These are phyloP conservation scores for Nymphalis c-album DNA, from an alignment of 2,888 invertebrate species.

Conservation along the genomic window DNA sequence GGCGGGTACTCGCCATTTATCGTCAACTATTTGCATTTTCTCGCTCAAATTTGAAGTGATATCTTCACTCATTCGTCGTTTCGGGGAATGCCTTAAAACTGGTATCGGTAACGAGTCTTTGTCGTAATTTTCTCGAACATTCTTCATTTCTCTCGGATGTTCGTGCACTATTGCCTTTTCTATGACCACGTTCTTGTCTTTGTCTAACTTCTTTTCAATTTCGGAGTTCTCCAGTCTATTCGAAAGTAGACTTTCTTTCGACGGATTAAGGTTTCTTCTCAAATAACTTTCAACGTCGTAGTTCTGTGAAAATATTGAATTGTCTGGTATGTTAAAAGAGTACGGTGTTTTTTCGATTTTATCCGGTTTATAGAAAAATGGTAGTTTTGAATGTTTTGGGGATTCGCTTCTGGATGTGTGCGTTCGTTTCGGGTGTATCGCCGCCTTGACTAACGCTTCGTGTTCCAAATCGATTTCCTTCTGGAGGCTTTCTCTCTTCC, in stretches of 20 bases:
- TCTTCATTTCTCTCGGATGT: constrained; percentile 14
- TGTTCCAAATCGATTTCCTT: constrained; percentile 71
- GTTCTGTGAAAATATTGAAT: constrained; percentile 64
- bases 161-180: constrained; percentile 2
- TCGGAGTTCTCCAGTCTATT: constrained; percentile 31
- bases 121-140: constrained; percentile 18
- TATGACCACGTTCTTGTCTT: not conserved
- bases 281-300: constrained; percentile 72
- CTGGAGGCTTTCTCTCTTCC: constrained; percentile 72
- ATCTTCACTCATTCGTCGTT: constrained; percentile 31
- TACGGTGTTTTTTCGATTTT: constrained; percentile 55
- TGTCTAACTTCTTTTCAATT: constrained; percentile 27
- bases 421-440: constrained; percentile 33
- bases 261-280: constrained; percentile 65
- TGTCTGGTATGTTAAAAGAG: constrained; percentile 75
- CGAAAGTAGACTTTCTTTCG: constrained; percentile 48
- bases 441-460: constrained; percentile 48
- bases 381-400: constrained; percentile 43
- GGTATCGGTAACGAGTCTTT: constrained; percentile 82
- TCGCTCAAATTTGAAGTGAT: constrained; percentile 55
- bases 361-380: constrained; percentile 44
- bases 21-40: constrained; percentile 67
- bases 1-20: constrained; percentile 82
- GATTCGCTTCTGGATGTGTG: constrained; percentile 52
- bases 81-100: constrained; percentile 80